Evolutionary conservation across 2,888 invertebrate genomes (phyloP), one percentile per base, ranked within the genome.

Genomic region (Meghimatium bilineatum): DNA sequence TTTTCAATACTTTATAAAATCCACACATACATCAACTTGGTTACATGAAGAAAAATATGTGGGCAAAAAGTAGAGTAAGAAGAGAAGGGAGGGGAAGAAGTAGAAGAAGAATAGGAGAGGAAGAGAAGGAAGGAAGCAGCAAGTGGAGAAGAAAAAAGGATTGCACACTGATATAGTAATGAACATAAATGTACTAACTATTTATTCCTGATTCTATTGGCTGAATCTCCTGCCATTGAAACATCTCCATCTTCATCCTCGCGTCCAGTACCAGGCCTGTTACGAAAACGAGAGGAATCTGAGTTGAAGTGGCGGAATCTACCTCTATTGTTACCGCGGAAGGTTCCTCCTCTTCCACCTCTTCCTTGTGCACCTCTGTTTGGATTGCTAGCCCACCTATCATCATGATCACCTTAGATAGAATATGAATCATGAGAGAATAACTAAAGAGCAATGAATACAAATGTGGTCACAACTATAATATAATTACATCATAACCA

Each of bases 341-440:
- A 76, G 34, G 56, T 66, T 5, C 74, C 79, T 38, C 83, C 63
- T 23, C 86, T 80, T 69, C 85, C 69, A 34, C 85, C 80, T 12
- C 12, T 44, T 67, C 79, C 74, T 26, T 79, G 60, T 29, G 75
- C 60, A 36, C 83, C 81, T 32, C 86, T 86, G 63, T 85, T 78
- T 72, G 86, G 71, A 49, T 56, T 82, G 0, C 69, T 71, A 52
- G 80, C 80, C 87, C 87, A 89, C 81, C 90, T 82, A 85, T 89
- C 88, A 88, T 90, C 89, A 87, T 90, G 90, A 17, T 88, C 89
- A 32, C 84, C 84, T 82, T 20, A 1, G n/a, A 69, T 23, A 20
- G 1, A 74, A 81, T 60, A n/a, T 34, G 10, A 60, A 29, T 60
- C 36, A 23, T 36, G 3, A n/a, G 10, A 29, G 1, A 23, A 12